Base-by-base conservation (phyloP, 2,797 vertebrate genomes). In the Brotula barbata region DNA sequence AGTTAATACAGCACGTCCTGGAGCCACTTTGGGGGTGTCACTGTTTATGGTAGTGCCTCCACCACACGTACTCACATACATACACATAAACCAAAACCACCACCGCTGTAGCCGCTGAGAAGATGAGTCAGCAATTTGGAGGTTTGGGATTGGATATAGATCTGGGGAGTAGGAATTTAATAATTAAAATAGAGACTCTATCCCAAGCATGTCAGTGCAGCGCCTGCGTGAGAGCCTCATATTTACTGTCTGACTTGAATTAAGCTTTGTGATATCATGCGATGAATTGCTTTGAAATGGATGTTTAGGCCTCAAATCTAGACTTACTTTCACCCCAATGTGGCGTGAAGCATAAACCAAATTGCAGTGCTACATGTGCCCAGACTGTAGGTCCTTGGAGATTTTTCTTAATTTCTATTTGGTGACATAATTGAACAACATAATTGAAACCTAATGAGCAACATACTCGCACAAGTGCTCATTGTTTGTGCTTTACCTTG, bases 1-100 rank as follows among this genome's bases (percentile, higher is more conserved):
- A 73, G 63, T 86, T 89, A 82, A 85, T 76, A 78, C 57, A 57
- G 78, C 51, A 70, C 75, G 73, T 80, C 73, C 77, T 80, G 74
- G 51, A 76, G 68, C 72, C 62, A 68, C 28, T 21, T 59, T 65
- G 66, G 56, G n/a, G 63, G 76, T 81, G 74, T 81, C 78, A 72
- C 71, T 75, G 71, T 78, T 78, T 72, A 78, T 76, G 68, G 64
- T 71, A 54, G 50, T 64, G 45, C 73, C 61, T 66, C 31, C 36
- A 66, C 68, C 68, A 36, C 73, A 57, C 46, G 33, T 25, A 33
- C 46, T 10, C 59, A 67, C 44, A 69, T 17, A 21, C 17, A 64
- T 56, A 67, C 44, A 69, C 50, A 53, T 14, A 64, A 49, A 52
- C 58, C 44, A 51, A 68, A 72, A 67, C 49, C 68, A 17, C 39